Conservation (phyloP, 2,888 invertebrate genomes). For the Scaptomyza polygonia region DNA sequence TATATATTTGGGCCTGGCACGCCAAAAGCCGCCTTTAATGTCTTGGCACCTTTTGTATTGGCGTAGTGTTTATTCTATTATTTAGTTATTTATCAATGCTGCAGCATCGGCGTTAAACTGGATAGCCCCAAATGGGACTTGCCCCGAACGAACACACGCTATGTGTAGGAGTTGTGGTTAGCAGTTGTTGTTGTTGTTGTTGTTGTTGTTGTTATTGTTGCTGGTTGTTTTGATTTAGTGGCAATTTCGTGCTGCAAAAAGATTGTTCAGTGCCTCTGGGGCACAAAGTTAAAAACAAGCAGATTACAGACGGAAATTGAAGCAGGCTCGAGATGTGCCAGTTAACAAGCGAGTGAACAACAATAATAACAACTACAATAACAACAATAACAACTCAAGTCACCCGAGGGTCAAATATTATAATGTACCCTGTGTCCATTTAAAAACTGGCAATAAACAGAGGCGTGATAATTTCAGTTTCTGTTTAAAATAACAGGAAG, state of each 20-base stretch:
- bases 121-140: constrained; percentile 38
- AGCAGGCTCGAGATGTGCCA: constrained; percentile 36
- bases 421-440: constrained; percentile 8
- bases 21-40: constrained; percentile 52
- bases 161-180: constrained; percentile 62
- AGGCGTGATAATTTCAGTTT: background rate
- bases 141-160: constrained; percentile 11
- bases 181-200: constrained; percentile 15
- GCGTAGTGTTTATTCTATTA: constrained; percentile 72
- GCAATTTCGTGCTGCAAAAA: constrained; percentile 69
- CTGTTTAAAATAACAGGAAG: too few species aligned
- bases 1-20: constrained; percentile 17
- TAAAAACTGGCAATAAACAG: background rate
- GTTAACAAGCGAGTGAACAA: constrained; percentile 57
- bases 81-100: constrained; percentile 73
- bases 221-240: constrained; percentile 72
- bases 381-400: constrained; percentile 33
- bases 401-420: constrained; percentile 43
- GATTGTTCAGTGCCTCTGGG: constrained; percentile 63
- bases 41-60: constrained; percentile 60
- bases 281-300: constrained; percentile 53
- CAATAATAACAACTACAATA: constrained; percentile 16
- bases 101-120: constrained; percentile 29
- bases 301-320: constrained; percentile 69
- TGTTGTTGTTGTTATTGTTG: constrained; percentile 20